These are phyloP conservation scores for Hemicentrotus pulcherrimus DNA, from an alignment of 35 echinoderm and acorn worm species.

Conservation along the genomic window DNA sequence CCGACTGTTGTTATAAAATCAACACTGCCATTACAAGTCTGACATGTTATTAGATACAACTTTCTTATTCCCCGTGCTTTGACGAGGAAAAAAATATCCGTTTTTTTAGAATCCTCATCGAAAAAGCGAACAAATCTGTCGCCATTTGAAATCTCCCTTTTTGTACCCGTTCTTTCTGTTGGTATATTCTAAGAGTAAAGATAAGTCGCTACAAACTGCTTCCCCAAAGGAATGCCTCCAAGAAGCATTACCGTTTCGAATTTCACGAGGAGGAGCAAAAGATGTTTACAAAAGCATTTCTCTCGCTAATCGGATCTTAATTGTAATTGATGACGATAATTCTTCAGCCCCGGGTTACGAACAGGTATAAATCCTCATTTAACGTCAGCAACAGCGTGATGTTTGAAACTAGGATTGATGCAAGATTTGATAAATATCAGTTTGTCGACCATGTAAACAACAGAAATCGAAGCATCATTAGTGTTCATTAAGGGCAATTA, in stretches of 20 bases:
- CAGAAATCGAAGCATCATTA: background rate
- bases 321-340: slow-evolving; percentile 19
- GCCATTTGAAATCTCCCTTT: background rate
- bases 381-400: background rate
- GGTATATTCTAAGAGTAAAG: background rate
- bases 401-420: background rate
- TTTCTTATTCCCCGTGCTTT: too few species aligned
- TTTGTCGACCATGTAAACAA: background rate
- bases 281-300: slow-evolving; percentile 19
- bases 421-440: background rate
- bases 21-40: too few species aligned
- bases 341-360: background rate
- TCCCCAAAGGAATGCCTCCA: background rate
- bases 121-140: background rate
- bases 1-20: too few species aligned
- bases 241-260: background rate
- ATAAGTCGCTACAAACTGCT: background rate
- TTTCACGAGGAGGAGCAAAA: background rate
- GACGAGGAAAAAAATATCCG: too few species aligned
- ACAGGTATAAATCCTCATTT: background rate
- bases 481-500: background rate
- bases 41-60: too few species aligned
- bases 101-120: background rate
- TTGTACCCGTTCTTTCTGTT: background rate
- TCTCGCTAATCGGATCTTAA: slow-evolving; percentile 5